Percentiles rank a stretch among this genome's conserved stretches.
phyloP scores from a whole-genome alignment of 2,888 invertebrate genomes.

The Platycheirus rosarum region DNA sequence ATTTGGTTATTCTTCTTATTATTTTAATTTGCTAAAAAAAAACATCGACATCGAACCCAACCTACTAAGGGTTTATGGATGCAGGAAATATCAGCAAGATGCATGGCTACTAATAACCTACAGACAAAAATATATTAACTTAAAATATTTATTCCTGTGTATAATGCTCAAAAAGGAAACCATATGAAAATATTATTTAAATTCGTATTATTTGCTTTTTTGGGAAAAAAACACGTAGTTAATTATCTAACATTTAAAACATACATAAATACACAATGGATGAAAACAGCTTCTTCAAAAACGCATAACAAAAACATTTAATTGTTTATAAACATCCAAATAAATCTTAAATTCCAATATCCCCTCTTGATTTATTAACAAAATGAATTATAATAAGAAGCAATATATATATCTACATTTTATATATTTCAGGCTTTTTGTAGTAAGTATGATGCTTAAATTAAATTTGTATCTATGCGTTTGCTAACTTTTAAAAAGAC shows the following conservation, averaged over 20 bases:
- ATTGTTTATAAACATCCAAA: no score
- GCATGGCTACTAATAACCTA: conserved; percentile 64
- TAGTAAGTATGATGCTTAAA: conserved; percentile 77
- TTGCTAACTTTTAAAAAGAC: conserved; percentile 38
- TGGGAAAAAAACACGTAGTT: conserved; percentile 59
- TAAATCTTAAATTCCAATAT: no score
- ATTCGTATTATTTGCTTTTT: conserved; percentile 57
- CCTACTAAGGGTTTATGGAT: conserved; percentile 69
- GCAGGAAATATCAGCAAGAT: conserved; percentile 68
- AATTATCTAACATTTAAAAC: conserved; percentile 55
- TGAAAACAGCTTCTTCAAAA: conserved; percentile 40
- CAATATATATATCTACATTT: conserved; percentile 63
- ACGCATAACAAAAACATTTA: no score
- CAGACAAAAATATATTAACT: conserved; percentile 21
- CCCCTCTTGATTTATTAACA: no score
- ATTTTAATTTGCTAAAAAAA: conserved; percentile 39
- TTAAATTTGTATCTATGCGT: conserved; percentile 23
- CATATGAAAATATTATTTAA: conserved; percentile 23
- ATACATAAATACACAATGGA: conserved; percentile 51
- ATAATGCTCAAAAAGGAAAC: conserved; percentile 25
- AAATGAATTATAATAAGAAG: conserved; percentile 42
- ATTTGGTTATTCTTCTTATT: no score
- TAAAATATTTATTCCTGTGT: conserved; percentile 65
- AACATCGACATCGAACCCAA: conserved; percentile 60
- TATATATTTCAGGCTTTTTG: conserved; percentile 80